Conservation (phyloP, 1,140 invertebrate genomes). For the Neotoxoptera formosana region DNA sequence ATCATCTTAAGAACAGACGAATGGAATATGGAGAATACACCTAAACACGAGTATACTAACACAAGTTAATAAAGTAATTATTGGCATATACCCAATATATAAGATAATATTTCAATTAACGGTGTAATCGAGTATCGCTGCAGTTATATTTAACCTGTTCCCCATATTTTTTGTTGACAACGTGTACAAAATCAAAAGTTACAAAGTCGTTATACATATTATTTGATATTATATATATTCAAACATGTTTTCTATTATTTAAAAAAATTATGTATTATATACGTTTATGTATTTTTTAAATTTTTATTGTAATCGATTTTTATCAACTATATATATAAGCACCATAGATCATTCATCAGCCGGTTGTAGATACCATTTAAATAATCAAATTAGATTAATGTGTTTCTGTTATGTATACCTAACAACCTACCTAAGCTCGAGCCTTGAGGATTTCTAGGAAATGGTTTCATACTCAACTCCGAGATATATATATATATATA, state of each 20-base stretch:
- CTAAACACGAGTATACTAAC: too few relatives aligned
- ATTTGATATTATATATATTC: not conserved
- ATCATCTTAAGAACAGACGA: too few relatives aligned
- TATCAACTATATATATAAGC: not conserved
- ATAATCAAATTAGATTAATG: not conserved
- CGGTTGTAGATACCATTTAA: not conserved
- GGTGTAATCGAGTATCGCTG: not conserved
- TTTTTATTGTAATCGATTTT: not conserved
- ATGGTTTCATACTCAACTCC: not conserved
- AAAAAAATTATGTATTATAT: not conserved
- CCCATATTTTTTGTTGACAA: not conserved
- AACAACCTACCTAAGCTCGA: not conserved
- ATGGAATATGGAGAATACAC: too few relatives aligned
- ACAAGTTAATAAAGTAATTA: too few relatives aligned
- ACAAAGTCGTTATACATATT: not conserved
- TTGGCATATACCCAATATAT: too few relatives aligned
- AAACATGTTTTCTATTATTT: not conserved
- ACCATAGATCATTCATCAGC: not conserved
- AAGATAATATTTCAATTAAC: not conserved
- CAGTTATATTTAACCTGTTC: not conserved
- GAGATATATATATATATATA: not conserved
- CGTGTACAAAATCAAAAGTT: not conserved
- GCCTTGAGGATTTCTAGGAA: not conserved
- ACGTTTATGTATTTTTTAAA: not conserved
- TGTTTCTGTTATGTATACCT: not conserved